Evolutionary conservation across 37 sponge, comb jelly and placozoan species (phyloP), one percentile per base, ranked within the genome.

Genomic region (Halisarca cf. caerulea): DNA sequence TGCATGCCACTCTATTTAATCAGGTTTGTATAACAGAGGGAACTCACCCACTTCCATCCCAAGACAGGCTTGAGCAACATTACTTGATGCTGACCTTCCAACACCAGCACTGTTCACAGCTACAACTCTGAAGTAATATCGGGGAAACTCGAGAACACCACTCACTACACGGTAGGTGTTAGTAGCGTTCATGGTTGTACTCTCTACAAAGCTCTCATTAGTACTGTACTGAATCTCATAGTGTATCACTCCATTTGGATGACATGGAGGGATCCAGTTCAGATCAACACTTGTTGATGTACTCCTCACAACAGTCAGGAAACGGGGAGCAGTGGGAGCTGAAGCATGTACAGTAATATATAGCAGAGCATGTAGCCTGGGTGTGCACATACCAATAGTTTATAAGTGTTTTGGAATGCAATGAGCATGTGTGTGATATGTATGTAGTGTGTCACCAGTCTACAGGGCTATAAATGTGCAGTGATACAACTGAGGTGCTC

Each of bases 171-270:
- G 15, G 64, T 62, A 28, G 64, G 64, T 62, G 25, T n/a, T 30
- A 23, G 4, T 62, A 28, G 64, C 15, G 30, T 30, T n/a, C 6
- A 62, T 28, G 30, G 64, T 62, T 62, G 30, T 28, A 6, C n/a
- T 62, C 30, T 30, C 30, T n/a, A 28, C 30, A 62, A 62, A 62
- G 64, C 6, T 28, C 25, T 28, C 30, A 28, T 15, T 62, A 20
- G 18, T 62, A 62, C 30, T 30, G 64, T 15, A 62, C 64, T 62
- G 18, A 62, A 62, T 62, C 64, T 20, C 64, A 62, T 62, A 62
- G 30, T n/a, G 25, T n/a, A 62, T 62, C 64, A 62, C 64, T 62
- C 64, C 64, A 62, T 62, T 62, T 62, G 64, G 64, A 28, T 62
- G 25, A 15, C 6, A 6, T 30, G 64, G 64, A 62, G 64, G 64